Conservation (phyloP, 2,797 vertebrate species). For the Poeciliopsis presidionis region DNA sequence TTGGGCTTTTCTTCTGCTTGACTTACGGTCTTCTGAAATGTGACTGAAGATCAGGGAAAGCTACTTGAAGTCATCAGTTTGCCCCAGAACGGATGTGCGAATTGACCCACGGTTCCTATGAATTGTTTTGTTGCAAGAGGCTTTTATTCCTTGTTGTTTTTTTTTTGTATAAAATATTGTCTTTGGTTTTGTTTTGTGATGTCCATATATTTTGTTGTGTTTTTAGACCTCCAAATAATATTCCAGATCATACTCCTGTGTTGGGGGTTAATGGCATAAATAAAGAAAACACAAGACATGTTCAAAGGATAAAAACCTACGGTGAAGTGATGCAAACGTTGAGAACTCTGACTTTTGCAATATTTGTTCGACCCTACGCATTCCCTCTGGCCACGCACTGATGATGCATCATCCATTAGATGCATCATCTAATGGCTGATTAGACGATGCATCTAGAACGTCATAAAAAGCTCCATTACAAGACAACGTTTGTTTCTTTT, state of each 20-base stretch:
- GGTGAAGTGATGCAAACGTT: constrained; percentile 25
- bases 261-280: constrained; percentile 34
- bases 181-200: background rate
- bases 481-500: too few relatives aligned
- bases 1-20: background rate
- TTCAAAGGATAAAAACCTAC: constrained; percentile 37
- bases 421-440: too few relatives aligned
- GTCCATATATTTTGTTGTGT: background rate
- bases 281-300: constrained; percentile 36
- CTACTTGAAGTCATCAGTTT: background rate
- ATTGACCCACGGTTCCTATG: background rate
- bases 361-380: constrained; percentile 37
- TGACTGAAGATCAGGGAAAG: background rate
- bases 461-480: too few relatives aligned
- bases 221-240: background rate
- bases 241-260: constrained; percentile 19
- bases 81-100: background rate
- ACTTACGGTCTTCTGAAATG: background rate
- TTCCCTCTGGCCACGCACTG: constrained; percentile 47
- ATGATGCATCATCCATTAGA: constrained; percentile 31
- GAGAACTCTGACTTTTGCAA: constrained; percentile 16
- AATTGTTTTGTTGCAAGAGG: background rate
- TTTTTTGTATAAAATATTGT: background rate
- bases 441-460: too few relatives aligned
- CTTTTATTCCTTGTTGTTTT: background rate